Conservation (phyloP, 2,888 invertebrate species). For the Epistrophe eligans region DNA sequence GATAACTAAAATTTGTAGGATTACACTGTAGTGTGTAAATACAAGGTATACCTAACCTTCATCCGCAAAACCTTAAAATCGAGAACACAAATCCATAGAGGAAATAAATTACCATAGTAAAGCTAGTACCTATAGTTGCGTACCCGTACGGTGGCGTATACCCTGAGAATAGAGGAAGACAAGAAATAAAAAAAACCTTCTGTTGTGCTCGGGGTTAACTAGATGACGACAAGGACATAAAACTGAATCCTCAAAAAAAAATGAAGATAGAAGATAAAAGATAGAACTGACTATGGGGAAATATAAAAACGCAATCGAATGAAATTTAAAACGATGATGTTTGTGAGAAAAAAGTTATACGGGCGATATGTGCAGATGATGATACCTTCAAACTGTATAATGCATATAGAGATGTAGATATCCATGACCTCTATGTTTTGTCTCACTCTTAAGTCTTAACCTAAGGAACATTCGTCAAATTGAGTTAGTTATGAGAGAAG, state of each 20-base stretch:
- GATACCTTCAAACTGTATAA: background rate
- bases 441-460: background rate
- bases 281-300: background rate
- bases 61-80: conserved; percentile 26
- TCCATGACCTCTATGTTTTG: conserved; percentile 8
- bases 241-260: conserved; percentile 35
- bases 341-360: conserved; percentile 6
- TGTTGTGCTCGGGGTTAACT: conserved; percentile 6
- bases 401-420: background rate
- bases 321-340: conserved; percentile 47
- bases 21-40: background rate
- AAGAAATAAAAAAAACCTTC: background rate
- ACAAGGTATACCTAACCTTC: background rate
- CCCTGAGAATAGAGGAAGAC: background rate
- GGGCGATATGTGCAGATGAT: background rate
- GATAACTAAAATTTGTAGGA: background rate
- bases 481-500: too few species aligned
- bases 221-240: conserved; percentile 48
- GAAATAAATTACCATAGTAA: conserved; percentile 43
- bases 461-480: conserved; percentile 43
- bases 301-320: conserved; percentile 66
- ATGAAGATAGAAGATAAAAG: background rate
- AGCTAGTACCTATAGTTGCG: conserved; percentile 9
- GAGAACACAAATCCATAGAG: conserved; percentile 33
- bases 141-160: background rate